phyloP scores from a whole-genome alignment of 2,113 vertebrate species.

The Casuarius casuarius region DNA sequence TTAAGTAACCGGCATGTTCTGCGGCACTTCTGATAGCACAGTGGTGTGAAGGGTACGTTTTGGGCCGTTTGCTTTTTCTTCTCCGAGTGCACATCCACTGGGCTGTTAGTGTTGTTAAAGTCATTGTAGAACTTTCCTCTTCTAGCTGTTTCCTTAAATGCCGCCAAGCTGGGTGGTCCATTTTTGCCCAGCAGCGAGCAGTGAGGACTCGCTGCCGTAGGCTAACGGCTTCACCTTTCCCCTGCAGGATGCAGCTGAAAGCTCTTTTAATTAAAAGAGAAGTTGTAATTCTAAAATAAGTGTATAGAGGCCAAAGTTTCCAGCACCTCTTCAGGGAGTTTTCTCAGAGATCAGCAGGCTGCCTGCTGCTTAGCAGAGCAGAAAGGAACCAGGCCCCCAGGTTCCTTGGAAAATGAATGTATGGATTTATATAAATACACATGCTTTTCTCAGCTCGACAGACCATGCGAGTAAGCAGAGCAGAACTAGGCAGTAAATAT shows the following conservation, averaged over 20 bases:
- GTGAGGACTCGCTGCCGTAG: background rate
- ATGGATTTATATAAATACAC: background rate
- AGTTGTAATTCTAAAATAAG: background rate
- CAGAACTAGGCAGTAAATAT: background rate
- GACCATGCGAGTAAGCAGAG: background rate
- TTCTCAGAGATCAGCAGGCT: background rate
- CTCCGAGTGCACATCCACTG: background rate
- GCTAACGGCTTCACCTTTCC: background rate
- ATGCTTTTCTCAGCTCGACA: background rate
- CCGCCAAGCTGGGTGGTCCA: background rate
- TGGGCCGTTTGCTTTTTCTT: background rate
- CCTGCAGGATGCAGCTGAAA: background rate
- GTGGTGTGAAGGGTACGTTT: background rate
- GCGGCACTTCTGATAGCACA: background rate
- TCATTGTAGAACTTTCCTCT: background rate
- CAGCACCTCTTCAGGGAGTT: background rate
- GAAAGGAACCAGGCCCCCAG: background rate
- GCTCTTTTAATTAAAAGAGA: background rate
- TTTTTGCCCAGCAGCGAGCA: background rate
- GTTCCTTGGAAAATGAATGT: background rate
- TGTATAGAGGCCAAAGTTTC: background rate
- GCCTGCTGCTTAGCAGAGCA: background rate
- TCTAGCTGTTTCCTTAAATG: background rate
- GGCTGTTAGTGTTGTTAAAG: background rate
- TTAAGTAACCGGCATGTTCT: background rate